A percentile compares a stretch with the other conserved stretches of the same genome.
These are phyloP conservation scores for Parnassius glacialis DNA, from an alignment of 2,888 invertebrate genomes.

Conservation along the genomic window DNA sequence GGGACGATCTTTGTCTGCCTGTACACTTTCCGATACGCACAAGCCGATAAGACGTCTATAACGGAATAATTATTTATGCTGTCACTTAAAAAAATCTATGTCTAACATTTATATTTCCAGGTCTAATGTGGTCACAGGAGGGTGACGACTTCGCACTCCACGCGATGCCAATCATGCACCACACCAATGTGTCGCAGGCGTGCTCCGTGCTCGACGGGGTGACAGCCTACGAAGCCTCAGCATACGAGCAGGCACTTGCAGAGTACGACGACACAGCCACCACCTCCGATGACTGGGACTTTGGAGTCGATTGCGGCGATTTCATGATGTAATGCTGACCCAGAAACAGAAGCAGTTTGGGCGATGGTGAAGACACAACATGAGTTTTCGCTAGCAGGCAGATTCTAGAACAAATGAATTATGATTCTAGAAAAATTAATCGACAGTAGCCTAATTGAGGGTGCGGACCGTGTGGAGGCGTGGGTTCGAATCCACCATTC, in stretches of 20 bases:
- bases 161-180: slow-evolving; percentile 83
- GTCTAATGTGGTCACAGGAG: slow-evolving; percentile 84
- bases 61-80: no score
- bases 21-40: no score
- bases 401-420: background rate
- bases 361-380: background rate
- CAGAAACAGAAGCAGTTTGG: background rate
- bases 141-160: slow-evolving; percentile 85
- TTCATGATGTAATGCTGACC: slow-evolving; percentile 81
- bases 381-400: background rate
- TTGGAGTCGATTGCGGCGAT: slow-evolving; percentile 86
- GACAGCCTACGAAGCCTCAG: slow-evolving; percentile 82
- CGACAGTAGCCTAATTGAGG: background rate
- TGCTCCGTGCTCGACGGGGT: slow-evolving; percentile 79
- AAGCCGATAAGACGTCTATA: no score
- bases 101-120: slow-evolving; percentile 49
- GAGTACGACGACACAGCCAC: slow-evolving; percentile 79
- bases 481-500: no score
- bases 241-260: slow-evolving; percentile 81
- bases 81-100: no score
- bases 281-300: slow-evolving; percentile 84
- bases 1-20: no score
- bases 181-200: slow-evolving; percentile 82
- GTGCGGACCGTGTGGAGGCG: no score
- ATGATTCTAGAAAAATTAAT: background rate